Percentiles rank a stretch among this genome's conserved stretches.
Evolutionary conservation across 2,888 invertebrate genomes (phyloP).

Genomic region (Epirrhoe alternata): DNA sequence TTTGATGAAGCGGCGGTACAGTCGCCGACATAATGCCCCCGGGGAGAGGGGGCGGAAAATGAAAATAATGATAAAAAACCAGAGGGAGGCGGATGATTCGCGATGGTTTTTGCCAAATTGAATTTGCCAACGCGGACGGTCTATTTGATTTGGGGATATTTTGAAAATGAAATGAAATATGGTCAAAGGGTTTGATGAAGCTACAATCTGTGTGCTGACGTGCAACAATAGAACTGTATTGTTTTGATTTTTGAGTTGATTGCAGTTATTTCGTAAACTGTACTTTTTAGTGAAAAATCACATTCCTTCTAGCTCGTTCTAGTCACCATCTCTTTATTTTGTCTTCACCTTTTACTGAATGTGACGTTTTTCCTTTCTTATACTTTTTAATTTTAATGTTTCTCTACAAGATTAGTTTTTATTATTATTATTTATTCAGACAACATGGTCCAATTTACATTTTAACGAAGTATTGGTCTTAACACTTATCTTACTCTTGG

Average conservation of each 20-base stretch:
- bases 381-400: too few species aligned
- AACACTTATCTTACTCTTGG: neutral
- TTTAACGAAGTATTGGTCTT: neutral
- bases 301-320: too few species aligned
- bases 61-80: conserved; percentile 49
- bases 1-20: conserved; percentile 42
- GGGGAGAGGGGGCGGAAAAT: conserved; percentile 31
- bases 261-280: neutral
- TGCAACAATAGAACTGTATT: conserved; percentile 2
- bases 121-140: conserved; percentile 35
- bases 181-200: conserved; percentile 19
- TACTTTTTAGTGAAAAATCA: neutral
- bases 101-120: conserved; percentile 40
- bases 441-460: too few species aligned
- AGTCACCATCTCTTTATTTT: too few species aligned
- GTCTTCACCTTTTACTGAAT: too few species aligned
- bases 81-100: conserved; percentile 39
- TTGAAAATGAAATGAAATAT: conserved; percentile 24
- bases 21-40: conserved; percentile 37
- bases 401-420: too few species aligned
- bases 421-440: too few species aligned
- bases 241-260: neutral
- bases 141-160: conserved; percentile 36
- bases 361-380: too few species aligned
- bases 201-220: neutral